Base-by-base conservation (phyloP, 1,140 invertebrate species). In the Solenopsis invicta region DNA sequence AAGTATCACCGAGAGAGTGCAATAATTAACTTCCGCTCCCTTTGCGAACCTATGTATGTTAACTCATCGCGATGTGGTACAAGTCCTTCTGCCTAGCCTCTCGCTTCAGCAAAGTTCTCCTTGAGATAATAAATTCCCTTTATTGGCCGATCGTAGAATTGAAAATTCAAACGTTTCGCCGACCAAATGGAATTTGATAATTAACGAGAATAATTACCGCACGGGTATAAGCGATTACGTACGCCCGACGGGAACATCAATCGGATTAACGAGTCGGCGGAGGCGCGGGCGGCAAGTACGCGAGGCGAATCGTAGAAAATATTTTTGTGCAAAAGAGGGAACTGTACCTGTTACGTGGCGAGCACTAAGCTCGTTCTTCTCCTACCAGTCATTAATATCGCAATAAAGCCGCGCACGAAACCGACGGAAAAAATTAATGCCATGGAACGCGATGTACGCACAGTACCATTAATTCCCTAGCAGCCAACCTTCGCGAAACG, bases 341-440 rank as follows among this genome's bases (percentile, higher is more conserved):
- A 84, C 59, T 48, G 24, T 37, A 61, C 41, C 50, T 61, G 80
- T 74, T 74, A 34, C 64, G 21, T 45, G 21, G 41, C 41, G 24
- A 37, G 54, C 13, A 9, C n/a, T 56, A 45, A 24, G 62, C 67
- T 48, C 54, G 37, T 48, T 74, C 69, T 48, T 74, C 69, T 29
- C 41, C 5, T 29, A 61, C 24, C 54, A 48, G 24, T 84, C 80
- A 74, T 82, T 82, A 82, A 72, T 61, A 82, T 24, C 21, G 41
- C 54, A 74, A 61, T 75, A 75, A 61, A 84, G 69, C 54, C n/a
- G 80, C 21, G 80, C 69, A 48, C 48, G 54, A 84, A 81, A 81
- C 50, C 50, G 41, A 81, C 50, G 66, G 50, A 71, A 84, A 84
- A 84, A 75, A 69, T 84, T 84, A 84, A 84, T 50, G 45, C 13